Conservation (phyloP, 2,113 vertebrate genomes). For the Gallinago paraguaiae region DNA sequence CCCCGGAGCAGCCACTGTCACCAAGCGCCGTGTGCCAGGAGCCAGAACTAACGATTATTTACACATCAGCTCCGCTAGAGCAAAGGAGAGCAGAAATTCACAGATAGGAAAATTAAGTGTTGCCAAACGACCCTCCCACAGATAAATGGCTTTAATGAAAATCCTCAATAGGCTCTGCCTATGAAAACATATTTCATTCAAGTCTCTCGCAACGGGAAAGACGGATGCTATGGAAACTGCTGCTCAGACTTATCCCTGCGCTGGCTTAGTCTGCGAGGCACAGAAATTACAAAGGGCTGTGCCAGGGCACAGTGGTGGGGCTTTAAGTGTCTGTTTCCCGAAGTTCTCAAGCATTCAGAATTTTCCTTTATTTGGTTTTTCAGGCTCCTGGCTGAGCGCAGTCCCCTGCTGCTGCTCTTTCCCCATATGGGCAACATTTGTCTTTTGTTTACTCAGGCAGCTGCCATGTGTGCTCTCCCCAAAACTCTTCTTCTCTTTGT, state of each 20-base stretch:
- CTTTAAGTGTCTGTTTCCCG: background rate
- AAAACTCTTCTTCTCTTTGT: background rate
- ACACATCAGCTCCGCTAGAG: background rate
- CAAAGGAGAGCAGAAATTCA: background rate
- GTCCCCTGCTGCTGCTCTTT: background rate
- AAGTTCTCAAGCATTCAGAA: background rate
- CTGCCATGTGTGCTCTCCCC: background rate
- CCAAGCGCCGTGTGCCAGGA: background rate
- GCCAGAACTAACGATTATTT: background rate
- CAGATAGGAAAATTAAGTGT: background rate
- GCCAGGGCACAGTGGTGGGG: background rate
- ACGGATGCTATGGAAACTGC: background rate
- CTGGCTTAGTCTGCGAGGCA: background rate
- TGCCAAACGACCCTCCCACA: background rate
- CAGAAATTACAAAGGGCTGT: background rate
- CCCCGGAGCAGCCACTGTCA: background rate
- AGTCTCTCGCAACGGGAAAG: background rate
- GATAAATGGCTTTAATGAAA: background rate
- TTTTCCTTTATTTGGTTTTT: slow-evolving; percentile 49
- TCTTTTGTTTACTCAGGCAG: background rate
- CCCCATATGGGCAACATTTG: slow-evolving; percentile 37
- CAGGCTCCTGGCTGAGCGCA: background rate
- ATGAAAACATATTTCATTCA: background rate
- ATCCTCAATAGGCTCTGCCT: background rate
- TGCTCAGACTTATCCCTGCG: background rate